Percentiles rank a stretch among this genome's conserved stretches.
These are phyloP conservation scores for Paramacrobiotus metropolitanus DNA, from an alignment of 1,140 invertebrate species.

Conservation along the genomic window DNA sequence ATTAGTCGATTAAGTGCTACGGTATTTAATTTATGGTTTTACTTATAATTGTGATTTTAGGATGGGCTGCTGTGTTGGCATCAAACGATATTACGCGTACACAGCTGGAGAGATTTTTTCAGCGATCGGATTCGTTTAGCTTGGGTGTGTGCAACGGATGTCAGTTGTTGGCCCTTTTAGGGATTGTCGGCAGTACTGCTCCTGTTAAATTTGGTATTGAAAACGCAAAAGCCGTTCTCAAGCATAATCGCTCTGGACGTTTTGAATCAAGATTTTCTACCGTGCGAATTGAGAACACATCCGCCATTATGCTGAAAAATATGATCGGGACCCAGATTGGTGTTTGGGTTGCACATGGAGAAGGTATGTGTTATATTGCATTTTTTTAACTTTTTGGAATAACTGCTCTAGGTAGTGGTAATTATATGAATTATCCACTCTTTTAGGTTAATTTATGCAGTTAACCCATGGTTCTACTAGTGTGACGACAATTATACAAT, in stretches of 20 bases:
- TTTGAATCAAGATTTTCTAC: conserved; percentile 77
- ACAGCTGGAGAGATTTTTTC: conserved; percentile 46
- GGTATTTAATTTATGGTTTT: no score
- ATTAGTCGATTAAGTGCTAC: no score
- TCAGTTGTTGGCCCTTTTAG: conserved; percentile 61
- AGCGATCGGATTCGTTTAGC: conserved; percentile 60
- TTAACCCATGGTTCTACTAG: neutral
- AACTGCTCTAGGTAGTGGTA: no score
- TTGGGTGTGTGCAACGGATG: conserved; percentile 94
- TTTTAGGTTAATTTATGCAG: neutral
- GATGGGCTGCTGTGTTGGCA: conserved; percentile 75
- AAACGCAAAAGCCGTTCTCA: no score
- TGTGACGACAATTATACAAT: no score
- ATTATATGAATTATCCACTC: no score
- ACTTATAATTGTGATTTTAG: conserved; percentile 15
- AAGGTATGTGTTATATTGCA: conserved; percentile 69
- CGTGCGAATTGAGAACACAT: conserved; percentile 43
- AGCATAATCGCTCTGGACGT: conserved; percentile 56
- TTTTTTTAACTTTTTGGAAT: neutral
- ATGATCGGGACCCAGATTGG: conserved; percentile 65
- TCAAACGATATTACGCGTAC: conserved; percentile 38
- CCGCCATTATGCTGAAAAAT: conserved; percentile 56
- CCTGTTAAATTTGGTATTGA: no score
- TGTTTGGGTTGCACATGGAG: conserved; percentile 89
- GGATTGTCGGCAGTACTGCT: conserved; percentile 23